These are phyloP conservation scores for Diabrotica balteata DNA, from an alignment of 2,888 invertebrate genomes.

Conservation along the genomic window DNA sequence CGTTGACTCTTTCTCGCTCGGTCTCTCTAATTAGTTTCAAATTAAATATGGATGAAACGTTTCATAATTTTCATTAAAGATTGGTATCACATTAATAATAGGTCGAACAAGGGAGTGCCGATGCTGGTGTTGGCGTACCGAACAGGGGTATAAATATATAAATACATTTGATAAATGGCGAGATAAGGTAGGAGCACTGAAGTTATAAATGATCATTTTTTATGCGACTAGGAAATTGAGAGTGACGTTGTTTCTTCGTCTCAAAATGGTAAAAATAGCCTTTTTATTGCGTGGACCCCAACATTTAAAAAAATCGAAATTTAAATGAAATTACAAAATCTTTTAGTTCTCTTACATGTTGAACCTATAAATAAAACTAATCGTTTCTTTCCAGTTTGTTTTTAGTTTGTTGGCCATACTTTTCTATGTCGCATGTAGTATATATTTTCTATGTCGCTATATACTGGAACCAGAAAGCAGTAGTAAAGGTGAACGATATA, in stretches of 20 bases:
- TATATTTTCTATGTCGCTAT: too few species aligned
- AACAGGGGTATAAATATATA: slow-evolving; percentile 41
- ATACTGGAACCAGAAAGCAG: too few species aligned
- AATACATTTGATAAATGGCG: slow-evolving; percentile 46
- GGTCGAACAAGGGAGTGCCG: slow-evolving; percentile 40
- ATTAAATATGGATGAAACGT: slow-evolving; percentile 53
- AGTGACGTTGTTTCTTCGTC: background rate
- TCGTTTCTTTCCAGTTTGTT: too few species aligned
- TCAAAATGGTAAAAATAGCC: background rate
- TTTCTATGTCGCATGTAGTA: too few species aligned
- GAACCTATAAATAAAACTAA: too few species aligned
- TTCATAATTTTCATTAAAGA: slow-evolving; percentile 58
- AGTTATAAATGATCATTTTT: slow-evolving; percentile 52
- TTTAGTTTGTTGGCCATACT: too few species aligned
- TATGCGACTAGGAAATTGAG: slow-evolving; percentile 34
- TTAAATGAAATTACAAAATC: too few species aligned
- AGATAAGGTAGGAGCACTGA: slow-evolving; percentile 46
- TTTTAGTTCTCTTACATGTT: too few species aligned
- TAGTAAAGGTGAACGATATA: too few species aligned
- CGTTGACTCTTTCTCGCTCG: slow-evolving; percentile 19
- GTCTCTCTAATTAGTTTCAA: slow-evolving; percentile 40
- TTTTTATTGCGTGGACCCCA: too few species aligned
- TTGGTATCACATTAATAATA: slow-evolving; percentile 59
- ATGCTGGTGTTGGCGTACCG: slow-evolving; percentile 6
- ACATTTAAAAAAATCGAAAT: too few species aligned